These are phyloP conservation scores for Drosophila eohydei DNA, from an alignment of 2,888 invertebrate species.

Conservation along the genomic window DNA sequence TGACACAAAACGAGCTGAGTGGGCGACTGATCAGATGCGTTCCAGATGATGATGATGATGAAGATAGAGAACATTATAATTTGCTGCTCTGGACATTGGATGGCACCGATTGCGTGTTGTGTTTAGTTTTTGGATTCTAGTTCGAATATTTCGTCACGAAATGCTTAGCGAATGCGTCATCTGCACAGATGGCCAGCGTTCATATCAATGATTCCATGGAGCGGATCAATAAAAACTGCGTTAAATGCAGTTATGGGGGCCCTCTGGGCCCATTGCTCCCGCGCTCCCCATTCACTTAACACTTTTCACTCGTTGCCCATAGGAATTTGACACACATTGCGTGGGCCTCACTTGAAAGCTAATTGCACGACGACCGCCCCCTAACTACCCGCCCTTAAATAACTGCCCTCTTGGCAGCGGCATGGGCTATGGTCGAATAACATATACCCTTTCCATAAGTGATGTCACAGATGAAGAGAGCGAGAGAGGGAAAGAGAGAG, in stretches of 20 bases:
- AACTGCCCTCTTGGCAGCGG: not conserved
- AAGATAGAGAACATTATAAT: slow-evolving; percentile 3
- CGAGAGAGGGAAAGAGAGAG: not conserved
- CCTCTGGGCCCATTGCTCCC: not conserved
- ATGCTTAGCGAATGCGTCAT: slow-evolving; percentile 29
- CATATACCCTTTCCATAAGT: slow-evolving; percentile 5
- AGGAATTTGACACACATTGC: slow-evolving; percentile 47
- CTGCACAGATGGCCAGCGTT: slow-evolving; percentile 26
- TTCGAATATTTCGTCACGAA: slow-evolving; percentile 33
- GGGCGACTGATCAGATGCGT: slow-evolving; percentile 46
- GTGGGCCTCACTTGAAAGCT: slow-evolving; percentile 29
- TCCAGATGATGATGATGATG: slow-evolving; percentile 11
- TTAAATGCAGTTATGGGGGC: slow-evolving; percentile 11
- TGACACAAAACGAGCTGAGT: slow-evolving; percentile 29
- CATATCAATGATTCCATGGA: not conserved
- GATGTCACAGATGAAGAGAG: too few species aligned
- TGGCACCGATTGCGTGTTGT: slow-evolving; percentile 25
- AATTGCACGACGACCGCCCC: slow-evolving; percentile 30
- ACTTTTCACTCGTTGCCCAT: not conserved
- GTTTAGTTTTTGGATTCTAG: not conserved
- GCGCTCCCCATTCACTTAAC: not conserved
- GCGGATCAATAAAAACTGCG: slow-evolving; percentile 40
- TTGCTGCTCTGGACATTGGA: slow-evolving; percentile 20
- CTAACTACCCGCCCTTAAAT: not conserved
- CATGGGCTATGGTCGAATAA: slow-evolving; percentile 1